Conservation (phyloP, 1,140 invertebrate genomes). For the Drosophila pectinifera region DNA sequence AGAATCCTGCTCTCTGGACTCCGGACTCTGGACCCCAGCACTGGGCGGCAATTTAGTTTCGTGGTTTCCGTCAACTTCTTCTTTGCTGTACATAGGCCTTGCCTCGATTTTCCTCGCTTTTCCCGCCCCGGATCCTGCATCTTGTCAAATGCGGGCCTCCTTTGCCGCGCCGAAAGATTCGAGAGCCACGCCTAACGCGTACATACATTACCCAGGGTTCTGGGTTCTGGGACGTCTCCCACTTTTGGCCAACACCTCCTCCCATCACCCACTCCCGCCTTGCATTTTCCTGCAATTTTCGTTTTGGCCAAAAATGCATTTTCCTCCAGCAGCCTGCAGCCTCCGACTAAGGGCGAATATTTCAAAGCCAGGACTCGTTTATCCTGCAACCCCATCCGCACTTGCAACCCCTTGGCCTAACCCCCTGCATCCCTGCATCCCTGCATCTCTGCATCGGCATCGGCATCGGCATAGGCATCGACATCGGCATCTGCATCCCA, state of each 20-base stretch:
- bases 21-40: constrained; percentile 6
- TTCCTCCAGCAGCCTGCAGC: constrained; percentile 43
- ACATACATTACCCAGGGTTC: constrained; percentile 32
- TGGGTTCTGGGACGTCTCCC: constrained; percentile 6
- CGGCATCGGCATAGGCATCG: neutral
- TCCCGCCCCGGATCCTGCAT: constrained; percentile 21
- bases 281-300: constrained; percentile 73
- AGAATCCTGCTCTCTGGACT: constrained; percentile 5
- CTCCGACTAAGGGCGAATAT: constrained; percentile 58
- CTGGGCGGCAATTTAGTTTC: constrained; percentile 74
- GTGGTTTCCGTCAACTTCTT: constrained; percentile 78
- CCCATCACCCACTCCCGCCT: constrained; percentile 24
- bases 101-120: neutral
- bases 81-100: constrained; percentile 66
- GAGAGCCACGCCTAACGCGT: constrained; percentile 73
- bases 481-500: constrained; percentile 5
- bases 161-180: constrained; percentile 54
- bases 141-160: constrained; percentile 64
- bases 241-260: constrained; percentile 1
- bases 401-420: neutral
- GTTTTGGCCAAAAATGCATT: constrained; percentile 71
- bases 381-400: constrained; percentile 19
- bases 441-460: constrained; percentile 5
- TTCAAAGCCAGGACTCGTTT: constrained; percentile 67
- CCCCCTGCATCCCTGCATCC: too few relatives aligned